A percentile compares a stretch with the other conserved stretches of the same genome.
phyloP scores from a whole-genome alignment of 1,140 invertebrate genomes.

The Calliopsis andreniformis region DNA sequence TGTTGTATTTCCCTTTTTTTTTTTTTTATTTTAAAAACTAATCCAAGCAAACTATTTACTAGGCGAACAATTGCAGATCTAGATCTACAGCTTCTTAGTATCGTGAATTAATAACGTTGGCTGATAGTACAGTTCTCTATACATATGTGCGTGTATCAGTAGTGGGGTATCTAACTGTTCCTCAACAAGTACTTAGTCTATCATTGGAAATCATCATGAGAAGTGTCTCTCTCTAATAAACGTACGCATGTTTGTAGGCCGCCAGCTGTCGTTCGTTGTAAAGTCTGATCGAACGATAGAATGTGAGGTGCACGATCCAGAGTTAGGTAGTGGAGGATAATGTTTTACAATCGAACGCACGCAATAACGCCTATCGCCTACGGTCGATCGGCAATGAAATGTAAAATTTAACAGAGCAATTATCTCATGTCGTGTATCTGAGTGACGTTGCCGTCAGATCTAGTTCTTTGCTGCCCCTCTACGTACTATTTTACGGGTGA shows the following conservation, averaged over 20 bases:
- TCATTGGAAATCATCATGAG: constrained; percentile 1
- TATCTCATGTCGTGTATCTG: constrained; percentile 74
- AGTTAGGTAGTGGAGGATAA: constrained; percentile 43
- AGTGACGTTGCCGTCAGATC: constrained; percentile 48
- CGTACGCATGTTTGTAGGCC: constrained; percentile 28
- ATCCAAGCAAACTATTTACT: too few species aligned
- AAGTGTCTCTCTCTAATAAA: constrained; percentile 23
- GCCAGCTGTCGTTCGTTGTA: constrained; percentile 40
- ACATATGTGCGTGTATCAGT: neutral
- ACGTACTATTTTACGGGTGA: constrained; percentile 41
- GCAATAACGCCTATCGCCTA: constrained; percentile 69
- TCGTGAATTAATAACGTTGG: too few species aligned
- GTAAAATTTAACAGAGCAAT: constrained; percentile 72
- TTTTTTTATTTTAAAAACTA: too few species aligned
- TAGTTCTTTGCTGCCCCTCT: constrained; percentile 39
- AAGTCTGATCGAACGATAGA: constrained; percentile 47
- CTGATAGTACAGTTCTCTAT: neutral
- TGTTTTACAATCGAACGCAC: constrained; percentile 69
- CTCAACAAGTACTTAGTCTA: neutral
- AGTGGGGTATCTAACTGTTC: neutral
- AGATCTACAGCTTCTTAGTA: neutral
- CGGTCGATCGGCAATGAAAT: constrained; percentile 70
- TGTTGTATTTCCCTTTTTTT: too few species aligned
- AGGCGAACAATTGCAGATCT: neutral
- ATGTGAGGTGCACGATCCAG: constrained; percentile 18